Base-by-base conservation (phyloP, 2,113 vertebrate species). In the Onychostoma macrolepis region DNA sequence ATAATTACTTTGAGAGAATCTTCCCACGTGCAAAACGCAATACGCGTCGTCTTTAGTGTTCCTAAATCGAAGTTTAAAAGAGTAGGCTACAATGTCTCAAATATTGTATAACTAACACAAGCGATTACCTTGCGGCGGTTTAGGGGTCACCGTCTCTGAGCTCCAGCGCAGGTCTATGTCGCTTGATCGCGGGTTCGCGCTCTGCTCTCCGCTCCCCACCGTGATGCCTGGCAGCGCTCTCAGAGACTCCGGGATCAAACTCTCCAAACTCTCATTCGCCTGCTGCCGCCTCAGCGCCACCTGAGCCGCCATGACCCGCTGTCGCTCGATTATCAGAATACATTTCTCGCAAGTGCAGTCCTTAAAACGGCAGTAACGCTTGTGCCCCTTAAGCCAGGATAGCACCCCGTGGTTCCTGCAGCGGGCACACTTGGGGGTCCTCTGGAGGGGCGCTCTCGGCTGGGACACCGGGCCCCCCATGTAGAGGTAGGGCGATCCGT, bases 341-440 rank as follows among this genome's bases (percentile, higher is more conserved):
- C 98, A 99, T 90, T 99, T 99, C 92, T 98, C 98, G 91, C 98
- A 99, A 86, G 97, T 96, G 94, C 98, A 99, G 96, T 98, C 98
- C 92, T 98, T 98, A 95, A 98, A 98, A 92, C 98, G 97, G 90
- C 98, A 98, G 94, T 98, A 98, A 80, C 98, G 97, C 90, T 99
- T 99, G 95, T 98, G 97, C 71, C 98, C 98, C 91, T 98, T 99
- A 81, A 99, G 96, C 97, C 98, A 99, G 38, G 97, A 98, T 12
- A 98, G 96, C 89, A 99, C 97, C 43, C 98, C 98, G 93, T 98
- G 98, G 94, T 99, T 99, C 82, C 97, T 93, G 95, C 97, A 99
- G 21, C 97, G 97, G 56, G 97, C 97, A 92, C 97, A 99, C 91
- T 99, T 99, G 2, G 97, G 97, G 43, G 97, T 99, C 92, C 97